A percentile compares a stretch with the other conserved stretches of the same genome.
These are phyloP conservation scores for Octodon degus DNA, from an alignment of 2,113 vertebrate species.

Conservation along the genomic window DNA sequence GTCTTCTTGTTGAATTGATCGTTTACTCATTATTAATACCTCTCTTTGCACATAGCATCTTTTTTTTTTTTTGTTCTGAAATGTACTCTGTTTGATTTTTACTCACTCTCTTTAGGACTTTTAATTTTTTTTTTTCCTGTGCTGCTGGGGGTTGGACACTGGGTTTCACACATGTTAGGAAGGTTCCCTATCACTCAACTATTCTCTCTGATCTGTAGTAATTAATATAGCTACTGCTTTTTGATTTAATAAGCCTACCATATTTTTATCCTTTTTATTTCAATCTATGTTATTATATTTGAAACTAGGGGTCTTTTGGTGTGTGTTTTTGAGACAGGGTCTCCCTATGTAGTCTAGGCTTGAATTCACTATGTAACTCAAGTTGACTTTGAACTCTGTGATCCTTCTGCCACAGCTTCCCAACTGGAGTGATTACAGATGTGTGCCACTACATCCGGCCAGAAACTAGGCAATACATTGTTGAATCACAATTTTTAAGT, in stretches of 20 bases:
- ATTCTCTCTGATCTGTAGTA: not conserved
- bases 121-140: not conserved
- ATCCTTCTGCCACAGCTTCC: not conserved
- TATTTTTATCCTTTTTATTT: not conserved
- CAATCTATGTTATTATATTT: not conserved
- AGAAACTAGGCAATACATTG: not conserved
- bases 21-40: not conserved
- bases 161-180: not conserved
- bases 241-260: not conserved
- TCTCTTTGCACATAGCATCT: not conserved
- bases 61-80: conserved; percentile 4
- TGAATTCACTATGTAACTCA: not conserved
- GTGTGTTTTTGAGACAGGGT: not conserved
- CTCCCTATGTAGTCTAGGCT: not conserved
- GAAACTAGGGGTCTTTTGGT: not conserved
- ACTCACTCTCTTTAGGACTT: not conserved
- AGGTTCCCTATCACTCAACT: not conserved
- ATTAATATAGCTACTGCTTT: not conserved
- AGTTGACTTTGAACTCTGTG: not conserved
- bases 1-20: not conserved
- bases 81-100: conserved; percentile 26
- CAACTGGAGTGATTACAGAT: not conserved
- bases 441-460: not conserved
- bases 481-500: not conserved
- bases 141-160: not conserved